phyloP scores from a whole-genome alignment of 2,888 invertebrate species.

The Pollenia griseotomentosa region DNA sequence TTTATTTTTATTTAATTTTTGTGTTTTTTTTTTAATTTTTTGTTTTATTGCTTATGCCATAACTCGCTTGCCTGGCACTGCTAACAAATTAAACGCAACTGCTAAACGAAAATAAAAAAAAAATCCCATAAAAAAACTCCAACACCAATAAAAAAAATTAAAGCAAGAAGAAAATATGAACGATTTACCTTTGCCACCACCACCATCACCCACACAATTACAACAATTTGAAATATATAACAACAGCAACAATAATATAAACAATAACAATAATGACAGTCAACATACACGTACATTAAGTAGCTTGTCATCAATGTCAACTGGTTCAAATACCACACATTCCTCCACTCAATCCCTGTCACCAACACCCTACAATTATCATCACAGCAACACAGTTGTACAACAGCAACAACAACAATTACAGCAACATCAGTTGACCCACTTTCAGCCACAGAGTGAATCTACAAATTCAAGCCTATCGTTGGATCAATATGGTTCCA shows the following conservation, averaged over 20 bases:
- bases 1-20: conserved; percentile 39
- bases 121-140: conserved; percentile 24
- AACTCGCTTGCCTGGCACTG: conserved; percentile 69
- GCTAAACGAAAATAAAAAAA: conserved; percentile 44
- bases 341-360: conserved; percentile 77
- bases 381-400: conserved; percentile 42
- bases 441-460: conserved; percentile 46
- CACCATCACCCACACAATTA: conserved; percentile 83
- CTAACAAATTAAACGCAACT: conserved; percentile 72
- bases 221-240: conserved; percentile 80
- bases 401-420: conserved; percentile 70
- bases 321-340: conserved; percentile 77
- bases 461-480: conserved; percentile 76
- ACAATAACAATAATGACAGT: conserved; percentile 67
- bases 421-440: conserved; percentile 67
- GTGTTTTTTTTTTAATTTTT: conserved; percentile 50
- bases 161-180: conserved; percentile 73
- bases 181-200: conserved; percentile 82
- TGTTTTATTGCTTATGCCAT: conserved; percentile 53
- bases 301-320: conserved; percentile 82
- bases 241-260: conserved; percentile 70
- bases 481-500: conserved; percentile 78
- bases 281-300: conserved; percentile 83
- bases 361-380: conserved; percentile 75
- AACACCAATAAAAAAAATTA: conserved; percentile 33